Base-by-base conservation (phyloP, 2,888 invertebrate genomes). In the Polydrusus tereticollis region DNA sequence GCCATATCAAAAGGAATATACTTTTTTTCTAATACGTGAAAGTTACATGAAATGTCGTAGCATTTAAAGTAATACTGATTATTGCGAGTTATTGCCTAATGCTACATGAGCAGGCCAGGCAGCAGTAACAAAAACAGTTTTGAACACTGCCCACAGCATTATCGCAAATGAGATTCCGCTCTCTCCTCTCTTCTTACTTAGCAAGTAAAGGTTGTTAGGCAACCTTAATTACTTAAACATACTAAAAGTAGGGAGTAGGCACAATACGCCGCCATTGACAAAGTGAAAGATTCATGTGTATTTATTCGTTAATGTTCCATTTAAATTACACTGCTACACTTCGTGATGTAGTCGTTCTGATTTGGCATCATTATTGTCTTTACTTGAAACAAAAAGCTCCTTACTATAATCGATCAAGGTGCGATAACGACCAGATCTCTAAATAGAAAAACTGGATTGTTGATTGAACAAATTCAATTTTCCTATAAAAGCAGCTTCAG, bases 61-160 rank as follows among this genome's bases (percentile, higher is more conserved):
- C 66, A 43, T 41, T 41, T 70, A 67, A 63, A 55, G 72, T 86
- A 86, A 86, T 86, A 86, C 86, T 86, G 86, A 85, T 87, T 87
- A 87, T 87, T 87, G 87, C 87, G 85, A 86, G 86, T 86, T 87
- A 87, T 87, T 87, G 87, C 87, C 86, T 85, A 84, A 85, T 84
- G 84, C 84, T 83, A 82, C 80, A 83, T 84, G 85, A 66, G 69
- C 69, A 65, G 73, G 45, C 45, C 41, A 33, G 26, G 38, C 33
- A 63, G 45, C 60, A 43, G 43, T 43, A 47, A 29, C 59, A 57
- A 69, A 18, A 69, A 69, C 29, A 38, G 21, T 69, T 63, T 38
- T n/a, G 21, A 21, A 47, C 60, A 20, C 65, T 65, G 66, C 71
- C 58, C 71, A 52, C 60, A 60, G 71, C 71, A 71, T 66, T 66